Conservation (phyloP, 2,797 vertebrate genomes). For the Bovichtus variegatus region DNA sequence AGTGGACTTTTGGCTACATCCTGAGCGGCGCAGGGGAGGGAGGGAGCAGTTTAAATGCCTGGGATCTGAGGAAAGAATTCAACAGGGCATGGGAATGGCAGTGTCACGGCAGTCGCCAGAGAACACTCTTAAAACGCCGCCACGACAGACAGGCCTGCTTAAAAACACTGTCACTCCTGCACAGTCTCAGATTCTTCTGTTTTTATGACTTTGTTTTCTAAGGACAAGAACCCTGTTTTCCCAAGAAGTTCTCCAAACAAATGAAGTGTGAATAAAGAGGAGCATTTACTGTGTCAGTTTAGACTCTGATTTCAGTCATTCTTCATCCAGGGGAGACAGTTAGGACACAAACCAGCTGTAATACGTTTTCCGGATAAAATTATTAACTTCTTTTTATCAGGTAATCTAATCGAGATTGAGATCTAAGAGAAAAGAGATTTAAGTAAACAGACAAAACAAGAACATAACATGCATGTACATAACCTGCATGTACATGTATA, state of each 20-base stretch:
- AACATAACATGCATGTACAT: no score
- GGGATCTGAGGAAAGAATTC: constrained; percentile 92
- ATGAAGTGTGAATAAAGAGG: constrained; percentile 63
- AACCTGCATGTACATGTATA: no score
- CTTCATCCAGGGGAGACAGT: constrained; percentile 1
- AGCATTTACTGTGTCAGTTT: constrained; percentile 61
- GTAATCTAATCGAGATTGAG: neutral
- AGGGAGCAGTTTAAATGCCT: constrained; percentile 86
- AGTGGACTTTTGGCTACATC: constrained; percentile 96
- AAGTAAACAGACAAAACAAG: neutral
- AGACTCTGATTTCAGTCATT: constrained; percentile 18
- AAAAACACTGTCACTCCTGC: constrained; percentile 70
- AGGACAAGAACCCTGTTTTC: constrained; percentile 67
- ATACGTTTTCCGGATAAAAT: neutral
- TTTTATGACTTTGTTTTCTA: constrained; percentile 73
- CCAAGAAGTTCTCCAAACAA: constrained; percentile 76
- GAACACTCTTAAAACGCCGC: constrained; percentile 92
- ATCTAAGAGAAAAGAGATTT: no score
- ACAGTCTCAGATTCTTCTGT: constrained; percentile 54
- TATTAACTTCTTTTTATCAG: constrained; percentile 30
- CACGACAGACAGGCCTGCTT: constrained; percentile 67
- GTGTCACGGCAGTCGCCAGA: constrained; percentile 92
- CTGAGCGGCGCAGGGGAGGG: constrained; percentile 89
- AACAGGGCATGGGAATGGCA: constrained; percentile 95
- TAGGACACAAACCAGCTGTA: constrained; percentile 47